Percentiles rank a stretch among this genome's conserved stretches.
Evolutionary conservation across 2,888 invertebrate genomes (phyloP).

Genomic region (Lingula anatina): DNA sequence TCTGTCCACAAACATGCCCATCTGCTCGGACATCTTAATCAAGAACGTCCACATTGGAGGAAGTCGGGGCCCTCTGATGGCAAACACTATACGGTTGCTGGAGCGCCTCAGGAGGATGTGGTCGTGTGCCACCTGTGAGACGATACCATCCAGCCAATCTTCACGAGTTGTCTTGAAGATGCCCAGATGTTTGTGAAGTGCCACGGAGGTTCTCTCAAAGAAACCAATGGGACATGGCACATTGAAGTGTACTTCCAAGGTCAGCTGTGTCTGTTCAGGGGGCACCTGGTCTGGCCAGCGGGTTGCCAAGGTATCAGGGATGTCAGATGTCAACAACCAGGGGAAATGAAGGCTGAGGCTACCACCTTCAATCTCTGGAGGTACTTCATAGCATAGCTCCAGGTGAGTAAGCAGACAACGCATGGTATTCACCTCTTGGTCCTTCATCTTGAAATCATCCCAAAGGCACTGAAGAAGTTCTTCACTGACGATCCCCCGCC

Average conservation of each 20-base stretch:
- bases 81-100: slow-evolving; percentile 17
- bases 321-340: slow-evolving; percentile 30
- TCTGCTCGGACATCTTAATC: slow-evolving; percentile 21
- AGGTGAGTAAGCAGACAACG: slow-evolving; percentile 35
- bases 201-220: slow-evolving; percentile 37
- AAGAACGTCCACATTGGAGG: slow-evolving; percentile 37
- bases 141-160: slow-evolving; percentile 37
- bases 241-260: slow-evolving; percentile 25
- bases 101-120: slow-evolving; percentile 21
- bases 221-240: slow-evolving; percentile 34
- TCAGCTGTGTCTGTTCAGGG: no score
- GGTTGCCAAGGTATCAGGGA: slow-evolving; percentile 18
- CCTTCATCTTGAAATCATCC: slow-evolving; percentile 26
- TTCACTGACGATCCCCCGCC: slow-evolving; percentile 28
- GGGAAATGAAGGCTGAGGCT: slow-evolving; percentile 36
- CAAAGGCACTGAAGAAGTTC: slow-evolving; percentile 32
- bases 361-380: slow-evolving; percentile 20
- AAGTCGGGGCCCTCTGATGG: slow-evolving; percentile 30
- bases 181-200: slow-evolving; percentile 29
- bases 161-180: slow-evolving; percentile 22
- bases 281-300: slow-evolving; percentile 31
- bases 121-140: slow-evolving; percentile 24
- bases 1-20: slow-evolving; percentile 26
- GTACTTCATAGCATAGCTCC: slow-evolving; percentile 37
- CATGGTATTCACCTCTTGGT: slow-evolving; percentile 30